phyloP scores from a whole-genome alignment of 2,113 vertebrate genomes.

The Thryonomys swinderianus region DNA sequence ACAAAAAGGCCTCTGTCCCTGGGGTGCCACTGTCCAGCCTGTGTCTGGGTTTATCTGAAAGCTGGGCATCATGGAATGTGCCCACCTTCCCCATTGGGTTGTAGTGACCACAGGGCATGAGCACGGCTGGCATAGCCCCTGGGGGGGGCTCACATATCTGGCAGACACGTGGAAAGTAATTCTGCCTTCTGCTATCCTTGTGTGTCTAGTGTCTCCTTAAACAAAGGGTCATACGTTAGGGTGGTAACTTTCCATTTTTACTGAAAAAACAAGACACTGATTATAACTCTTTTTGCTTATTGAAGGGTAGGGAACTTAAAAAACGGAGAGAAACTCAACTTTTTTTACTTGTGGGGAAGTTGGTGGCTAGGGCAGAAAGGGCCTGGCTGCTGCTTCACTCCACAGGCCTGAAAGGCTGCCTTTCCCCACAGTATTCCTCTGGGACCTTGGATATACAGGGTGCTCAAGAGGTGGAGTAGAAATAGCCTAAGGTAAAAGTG shows the following conservation, averaged over 20 bases:
- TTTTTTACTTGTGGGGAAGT: background rate
- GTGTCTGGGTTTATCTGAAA: background rate
- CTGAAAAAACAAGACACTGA: background rate
- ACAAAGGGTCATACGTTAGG: background rate
- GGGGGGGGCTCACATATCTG: too few relatives aligned
- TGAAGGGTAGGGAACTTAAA: background rate
- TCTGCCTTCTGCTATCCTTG: background rate
- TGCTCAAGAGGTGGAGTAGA: background rate
- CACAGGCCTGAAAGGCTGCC: background rate
- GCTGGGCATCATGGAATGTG: background rate
- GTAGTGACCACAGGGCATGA: background rate
- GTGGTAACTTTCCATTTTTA: constrained; percentile 1
- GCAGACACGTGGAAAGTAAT: background rate
- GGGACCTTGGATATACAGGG: background rate
- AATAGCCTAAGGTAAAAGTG: background rate
- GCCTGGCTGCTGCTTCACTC: background rate
- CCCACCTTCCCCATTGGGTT: background rate
- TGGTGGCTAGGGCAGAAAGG: background rate
- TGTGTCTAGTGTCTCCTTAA: background rate
- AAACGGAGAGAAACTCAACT: constrained; percentile 24
- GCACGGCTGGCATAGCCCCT: too few relatives aligned
- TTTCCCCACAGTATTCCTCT: background rate
- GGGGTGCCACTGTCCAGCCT: background rate
- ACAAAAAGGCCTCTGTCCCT: background rate
- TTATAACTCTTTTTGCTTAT: background rate